Percentiles rank a stretch among this genome's conserved stretches.
Conservation (phyloP, 2,797 vertebrate species). For the Brachymystax lenok region DNA sequence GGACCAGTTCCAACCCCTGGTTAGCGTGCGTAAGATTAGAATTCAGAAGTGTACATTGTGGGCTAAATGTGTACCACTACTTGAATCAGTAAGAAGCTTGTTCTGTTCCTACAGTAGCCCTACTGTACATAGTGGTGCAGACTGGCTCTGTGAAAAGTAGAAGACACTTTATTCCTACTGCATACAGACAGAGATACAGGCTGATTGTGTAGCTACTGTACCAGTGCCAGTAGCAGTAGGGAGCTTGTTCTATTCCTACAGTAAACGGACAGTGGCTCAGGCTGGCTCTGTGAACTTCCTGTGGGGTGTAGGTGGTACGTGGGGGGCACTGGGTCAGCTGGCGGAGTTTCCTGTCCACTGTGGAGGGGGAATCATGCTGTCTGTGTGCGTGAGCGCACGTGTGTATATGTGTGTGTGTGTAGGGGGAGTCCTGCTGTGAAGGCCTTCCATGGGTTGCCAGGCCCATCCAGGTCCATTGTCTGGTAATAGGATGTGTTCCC, state of each 20-base stretch:
- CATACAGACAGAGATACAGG: neutral
- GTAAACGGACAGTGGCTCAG: constrained; percentile 42
- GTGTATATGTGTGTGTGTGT: no score
- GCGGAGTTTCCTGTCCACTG: constrained; percentile 74
- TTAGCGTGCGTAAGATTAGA: no score
- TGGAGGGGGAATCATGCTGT: constrained; percentile 57
- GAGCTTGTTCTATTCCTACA: constrained; percentile 50
- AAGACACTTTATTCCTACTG: neutral
- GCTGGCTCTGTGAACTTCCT: constrained; percentile 71
- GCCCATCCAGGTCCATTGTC: constrained; percentile 80
- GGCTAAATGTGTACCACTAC: neutral
- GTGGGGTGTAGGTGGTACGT: constrained; percentile 59
- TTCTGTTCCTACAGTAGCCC: constrained; percentile 46
- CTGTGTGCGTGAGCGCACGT: neutral
- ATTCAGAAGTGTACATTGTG: no score
- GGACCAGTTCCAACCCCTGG: no score
- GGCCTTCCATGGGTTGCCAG: constrained; percentile 67
- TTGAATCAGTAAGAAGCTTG: constrained; percentile 30
- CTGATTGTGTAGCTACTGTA: neutral
- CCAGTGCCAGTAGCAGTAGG: constrained; percentile 17
- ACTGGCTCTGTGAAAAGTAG: neutral
- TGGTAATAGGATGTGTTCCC: constrained; percentile 85
- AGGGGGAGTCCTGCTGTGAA: constrained; percentile 71
- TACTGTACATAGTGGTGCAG: neutral
- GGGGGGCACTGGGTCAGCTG: constrained; percentile 72